phyloP scores from a whole-genome alignment of 92 coral and sea anemone genomes.

The Palythoa grandiflora region DNA sequence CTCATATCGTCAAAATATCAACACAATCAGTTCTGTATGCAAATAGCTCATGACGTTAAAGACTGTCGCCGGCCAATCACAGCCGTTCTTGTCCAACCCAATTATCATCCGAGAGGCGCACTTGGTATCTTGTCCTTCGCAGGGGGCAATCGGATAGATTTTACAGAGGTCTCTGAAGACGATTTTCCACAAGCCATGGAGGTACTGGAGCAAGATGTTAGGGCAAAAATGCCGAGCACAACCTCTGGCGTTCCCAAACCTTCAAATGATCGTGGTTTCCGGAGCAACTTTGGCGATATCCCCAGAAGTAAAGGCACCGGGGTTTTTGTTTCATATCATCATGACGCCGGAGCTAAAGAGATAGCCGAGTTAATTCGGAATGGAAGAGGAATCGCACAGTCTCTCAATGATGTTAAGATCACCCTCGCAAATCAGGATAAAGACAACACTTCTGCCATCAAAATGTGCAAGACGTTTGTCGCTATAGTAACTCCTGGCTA shows the following conservation, averaged over 20 bases:
- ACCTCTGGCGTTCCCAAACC: conserved; percentile 9
- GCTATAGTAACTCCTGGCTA: conserved; percentile 72
- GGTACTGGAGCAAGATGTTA: conserved; percentile 4
- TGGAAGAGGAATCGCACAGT: conserved; percentile 33
- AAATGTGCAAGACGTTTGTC: conserved; percentile 43
- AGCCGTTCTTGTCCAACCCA: conserved; percentile 41
- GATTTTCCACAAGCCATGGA: conserved; percentile 34
- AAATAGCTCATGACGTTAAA: conserved; percentile 34
- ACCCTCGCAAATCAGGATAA: conserved; percentile 23
- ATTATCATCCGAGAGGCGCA: conserved; percentile 24
- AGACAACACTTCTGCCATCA: conserved; percentile 28
- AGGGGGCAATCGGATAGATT: conserved; percentile 41
- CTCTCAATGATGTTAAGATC: conserved; percentile 17
- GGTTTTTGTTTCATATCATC: conserved; percentile 33
- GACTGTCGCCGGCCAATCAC: conserved; percentile 48
- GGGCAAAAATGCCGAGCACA: conserved; percentile 12
- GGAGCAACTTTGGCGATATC: conserved; percentile 38
- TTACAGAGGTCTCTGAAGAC: conserved; percentile 8
- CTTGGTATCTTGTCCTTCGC: conserved; percentile 40
- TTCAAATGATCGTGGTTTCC: neutral
- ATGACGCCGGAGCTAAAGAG: conserved; percentile 33
- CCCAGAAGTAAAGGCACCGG: neutral
- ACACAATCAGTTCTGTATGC: conserved; percentile 36
- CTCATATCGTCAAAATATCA: conserved; percentile 40
- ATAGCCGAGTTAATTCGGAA: conserved; percentile 17